Evolutionary conservation across 2,113 vertebrate species (phyloP).

Genomic region (Megaleporinus macrocephalus): DNA sequence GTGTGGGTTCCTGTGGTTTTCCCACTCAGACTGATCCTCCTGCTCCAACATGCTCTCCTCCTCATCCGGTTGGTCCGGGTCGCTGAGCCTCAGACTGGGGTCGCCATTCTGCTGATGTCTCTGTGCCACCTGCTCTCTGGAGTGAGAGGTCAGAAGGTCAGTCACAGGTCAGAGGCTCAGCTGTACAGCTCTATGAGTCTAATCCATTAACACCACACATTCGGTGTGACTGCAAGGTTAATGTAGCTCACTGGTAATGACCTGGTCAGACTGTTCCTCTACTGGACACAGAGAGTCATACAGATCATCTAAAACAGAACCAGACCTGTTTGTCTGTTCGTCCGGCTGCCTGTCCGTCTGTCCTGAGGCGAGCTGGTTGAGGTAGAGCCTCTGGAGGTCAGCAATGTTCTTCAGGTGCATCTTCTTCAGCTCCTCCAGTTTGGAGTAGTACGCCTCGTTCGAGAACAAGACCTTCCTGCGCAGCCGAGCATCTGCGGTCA

Average conservation of each 20-base stretch:
- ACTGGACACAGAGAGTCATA: background rate
- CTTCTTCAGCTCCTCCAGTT: constrained; percentile 85
- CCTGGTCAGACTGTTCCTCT: no score
- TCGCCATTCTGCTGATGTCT: background rate
- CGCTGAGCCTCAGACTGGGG: constrained; percentile 52
- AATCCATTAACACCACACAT: background rate
- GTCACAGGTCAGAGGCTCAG: background rate
- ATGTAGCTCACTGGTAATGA: no score
- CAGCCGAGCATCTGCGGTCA: constrained; percentile 56
- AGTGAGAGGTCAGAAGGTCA: constrained; percentile 21
- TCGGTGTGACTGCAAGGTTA: no score
- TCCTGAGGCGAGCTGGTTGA: constrained; percentile 71
- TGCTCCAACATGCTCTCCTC: constrained; percentile 60
- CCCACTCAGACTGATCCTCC: constrained; percentile 19
- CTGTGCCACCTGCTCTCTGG: constrained; percentile 9
- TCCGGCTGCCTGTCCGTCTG: constrained; percentile 51
- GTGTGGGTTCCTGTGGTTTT: background rate
- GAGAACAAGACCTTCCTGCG: constrained; percentile 73
- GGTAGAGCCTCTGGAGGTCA: constrained; percentile 85
- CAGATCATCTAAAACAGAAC: background rate
- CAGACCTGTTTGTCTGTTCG: constrained; percentile 49
- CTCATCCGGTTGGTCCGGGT: constrained; percentile 73
- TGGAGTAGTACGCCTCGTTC: constrained; percentile 88
- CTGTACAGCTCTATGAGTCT: background rate
- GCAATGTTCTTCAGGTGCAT: constrained; percentile 85